Conservation (phyloP, 1,140 invertebrate genomes). For the Leptinotarsa undecemlineata region DNA sequence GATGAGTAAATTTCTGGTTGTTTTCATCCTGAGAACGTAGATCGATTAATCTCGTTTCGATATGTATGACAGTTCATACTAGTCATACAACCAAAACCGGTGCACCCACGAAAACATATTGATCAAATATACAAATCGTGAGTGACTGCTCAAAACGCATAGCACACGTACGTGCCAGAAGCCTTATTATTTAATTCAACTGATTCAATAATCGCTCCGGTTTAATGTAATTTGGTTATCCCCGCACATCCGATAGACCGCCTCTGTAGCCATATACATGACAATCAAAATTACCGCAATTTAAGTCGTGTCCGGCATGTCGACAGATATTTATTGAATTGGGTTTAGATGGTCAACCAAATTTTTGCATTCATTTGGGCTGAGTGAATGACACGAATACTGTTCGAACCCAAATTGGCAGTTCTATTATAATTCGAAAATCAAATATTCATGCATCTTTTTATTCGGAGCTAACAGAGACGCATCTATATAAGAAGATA, state of each 20-base stretch:
- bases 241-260: neutral
- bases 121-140: neutral
- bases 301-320: constrained; percentile 2
- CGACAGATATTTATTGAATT: neutral
- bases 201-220: neutral
- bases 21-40: no score
- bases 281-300: constrained; percentile 8
- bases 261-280: neutral
- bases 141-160: neutral
- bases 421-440: no score
- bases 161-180: neutral
- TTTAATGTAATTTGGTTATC: constrained; percentile 1
- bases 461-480: no score
- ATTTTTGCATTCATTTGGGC: no score
- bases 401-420: no score
- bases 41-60: no score
- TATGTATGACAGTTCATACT: no score
- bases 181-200: constrained; percentile 4
- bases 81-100: neutral
- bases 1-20: no score
- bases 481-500: no score
- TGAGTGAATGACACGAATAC: no score
- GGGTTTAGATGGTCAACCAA: neutral
- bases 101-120: neutral
- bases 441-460: no score